Percentiles rank a stretch among this genome's conserved stretches.
Evolutionary conservation across 2,797 vertebrate genomes (phyloP).

Genomic region (Austrolebias charrua): DNA sequence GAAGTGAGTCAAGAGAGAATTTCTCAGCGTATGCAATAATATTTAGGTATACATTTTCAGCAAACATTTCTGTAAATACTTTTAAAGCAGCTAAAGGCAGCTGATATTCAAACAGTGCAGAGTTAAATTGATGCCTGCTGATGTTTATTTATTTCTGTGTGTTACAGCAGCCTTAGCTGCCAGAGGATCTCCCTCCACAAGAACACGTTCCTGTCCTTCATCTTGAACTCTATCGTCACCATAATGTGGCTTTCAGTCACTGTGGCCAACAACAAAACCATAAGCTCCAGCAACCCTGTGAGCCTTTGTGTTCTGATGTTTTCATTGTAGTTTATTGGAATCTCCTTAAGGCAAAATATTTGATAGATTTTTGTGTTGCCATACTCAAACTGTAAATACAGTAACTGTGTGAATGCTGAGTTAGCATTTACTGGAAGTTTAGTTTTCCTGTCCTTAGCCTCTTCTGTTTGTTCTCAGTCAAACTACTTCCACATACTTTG

Average conservation of each 20-base stretch:
- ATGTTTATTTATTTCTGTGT: background rate
- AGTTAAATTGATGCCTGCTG: background rate
- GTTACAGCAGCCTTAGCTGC: constrained; percentile 80
- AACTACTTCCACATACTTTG: too few relatives aligned
- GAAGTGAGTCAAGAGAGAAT: constrained; percentile 72
- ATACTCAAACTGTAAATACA: too few relatives aligned
- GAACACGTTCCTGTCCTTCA: constrained; percentile 83
- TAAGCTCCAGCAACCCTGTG: constrained; percentile 67
- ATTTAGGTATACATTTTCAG: background rate
- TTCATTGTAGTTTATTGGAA: too few relatives aligned
- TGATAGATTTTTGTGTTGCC: too few relatives aligned
- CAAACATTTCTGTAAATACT: background rate
- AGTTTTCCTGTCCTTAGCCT: too few relatives aligned
- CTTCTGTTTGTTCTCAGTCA: too few relatives aligned
- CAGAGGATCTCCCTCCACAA: constrained; percentile 85
- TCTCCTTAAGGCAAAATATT: too few relatives aligned
- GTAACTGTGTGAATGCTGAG: too few relatives aligned
- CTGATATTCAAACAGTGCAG: background rate
- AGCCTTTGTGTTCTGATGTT: constrained; percentile 19
- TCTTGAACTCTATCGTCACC: constrained; percentile 79
- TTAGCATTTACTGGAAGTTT: too few relatives aligned
- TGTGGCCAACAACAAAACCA: constrained; percentile 36
- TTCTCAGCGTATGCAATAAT: background rate
- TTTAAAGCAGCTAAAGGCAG: background rate
- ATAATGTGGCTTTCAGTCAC: constrained; percentile 71